Percentiles rank a stretch among this genome's conserved stretches.
Conservation (phyloP, 2,113 vertebrate species). For the Microtus oregoni region DNA sequence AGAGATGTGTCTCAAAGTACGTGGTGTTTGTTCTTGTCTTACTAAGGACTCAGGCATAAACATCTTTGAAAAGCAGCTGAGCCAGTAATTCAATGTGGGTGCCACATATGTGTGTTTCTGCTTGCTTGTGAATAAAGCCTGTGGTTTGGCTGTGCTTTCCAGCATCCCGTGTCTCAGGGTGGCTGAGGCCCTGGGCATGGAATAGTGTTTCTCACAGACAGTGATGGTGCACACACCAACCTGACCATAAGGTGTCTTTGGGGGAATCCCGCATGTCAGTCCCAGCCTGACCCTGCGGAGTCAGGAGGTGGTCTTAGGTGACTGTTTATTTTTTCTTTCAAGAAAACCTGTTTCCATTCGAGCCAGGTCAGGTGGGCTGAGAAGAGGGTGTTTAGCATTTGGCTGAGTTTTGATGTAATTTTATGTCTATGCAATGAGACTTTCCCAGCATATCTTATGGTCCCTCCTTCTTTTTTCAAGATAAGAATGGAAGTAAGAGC, state of each 20-base stretch:
- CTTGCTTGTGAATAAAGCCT: background rate
- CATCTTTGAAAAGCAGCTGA: background rate
- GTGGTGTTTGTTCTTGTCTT: background rate
- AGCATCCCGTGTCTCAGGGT: background rate
- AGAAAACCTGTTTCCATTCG: accelerated
- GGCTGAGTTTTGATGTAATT: background rate
- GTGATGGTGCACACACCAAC: accelerated
- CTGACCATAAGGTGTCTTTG: background rate
- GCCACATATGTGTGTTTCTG: background rate
- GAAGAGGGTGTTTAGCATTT: too few species aligned
- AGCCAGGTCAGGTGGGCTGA: background rate
- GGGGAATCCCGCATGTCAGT: accelerated
- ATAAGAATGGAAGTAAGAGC: conserved; percentile 85
- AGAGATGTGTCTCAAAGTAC: background rate
- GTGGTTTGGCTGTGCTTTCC: background rate
- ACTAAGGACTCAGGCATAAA: background rate
- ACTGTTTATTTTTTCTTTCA: background rate
- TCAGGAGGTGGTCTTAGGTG: background rate
- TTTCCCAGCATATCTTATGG: background rate
- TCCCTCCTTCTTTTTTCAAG: conserved; percentile 80
- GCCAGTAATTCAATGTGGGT: too few species aligned
- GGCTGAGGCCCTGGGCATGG: background rate
- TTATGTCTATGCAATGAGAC: background rate
- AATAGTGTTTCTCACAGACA: background rate
- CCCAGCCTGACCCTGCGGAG: background rate